phyloP scores from a whole-genome alignment of 2,888 invertebrate species.

The Eupithecia pulchellata region DNA sequence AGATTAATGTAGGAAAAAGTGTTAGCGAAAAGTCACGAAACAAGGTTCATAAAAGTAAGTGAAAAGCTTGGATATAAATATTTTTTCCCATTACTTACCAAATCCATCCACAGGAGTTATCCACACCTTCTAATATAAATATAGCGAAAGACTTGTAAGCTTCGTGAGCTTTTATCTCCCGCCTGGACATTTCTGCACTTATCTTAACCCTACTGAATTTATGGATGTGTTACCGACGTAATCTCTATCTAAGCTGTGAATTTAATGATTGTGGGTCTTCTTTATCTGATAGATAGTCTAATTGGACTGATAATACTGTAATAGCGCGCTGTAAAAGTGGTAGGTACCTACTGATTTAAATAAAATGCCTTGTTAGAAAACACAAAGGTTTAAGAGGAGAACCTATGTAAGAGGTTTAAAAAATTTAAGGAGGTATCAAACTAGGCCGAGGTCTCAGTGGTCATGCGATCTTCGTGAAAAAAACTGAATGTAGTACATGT shows the following conservation, averaged over 20 bases:
- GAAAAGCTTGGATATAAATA: not conserved
- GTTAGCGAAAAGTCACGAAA: not conserved
- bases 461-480: no score
- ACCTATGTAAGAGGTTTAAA: no score
- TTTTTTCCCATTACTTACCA: not conserved
- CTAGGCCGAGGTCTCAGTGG: no score
- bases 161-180: conserved; percentile 50
- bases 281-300: not conserved
- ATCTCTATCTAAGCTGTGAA: conserved; percentile 41
- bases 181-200: conserved; percentile 49
- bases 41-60: not conserved
- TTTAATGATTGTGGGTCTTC: conserved; percentile 15
- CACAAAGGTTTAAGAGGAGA: no score
- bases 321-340: no score
- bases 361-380: not conserved
- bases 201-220: conserved; percentile 53
- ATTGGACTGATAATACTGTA: not conserved
- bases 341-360: not conserved
- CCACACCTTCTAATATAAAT: conserved; percentile 31
- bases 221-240: conserved; percentile 52
- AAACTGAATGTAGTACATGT: no score
- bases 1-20: no score
- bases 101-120: not conserved
- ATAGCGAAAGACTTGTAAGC: conserved; percentile 50
- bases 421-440: no score